These are phyloP conservation scores for Seriola rivoliana DNA, from an alignment of 2,113 vertebrate species.

Conservation along the genomic window DNA sequence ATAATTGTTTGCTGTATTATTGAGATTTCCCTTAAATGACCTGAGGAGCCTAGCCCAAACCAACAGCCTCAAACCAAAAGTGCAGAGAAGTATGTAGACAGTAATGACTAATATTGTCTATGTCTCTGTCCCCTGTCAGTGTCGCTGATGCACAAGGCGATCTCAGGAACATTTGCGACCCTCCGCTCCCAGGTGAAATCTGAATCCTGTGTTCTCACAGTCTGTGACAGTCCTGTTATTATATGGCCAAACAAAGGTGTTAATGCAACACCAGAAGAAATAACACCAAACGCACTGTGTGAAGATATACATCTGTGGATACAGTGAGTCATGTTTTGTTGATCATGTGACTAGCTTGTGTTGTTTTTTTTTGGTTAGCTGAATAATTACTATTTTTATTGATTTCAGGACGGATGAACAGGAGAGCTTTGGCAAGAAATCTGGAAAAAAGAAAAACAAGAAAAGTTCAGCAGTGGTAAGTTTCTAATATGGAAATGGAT, in stretches of 20 bases:
- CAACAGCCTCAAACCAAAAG: not conserved
- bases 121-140: slow-evolving; percentile 77
- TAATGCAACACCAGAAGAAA: slow-evolving; percentile 78
- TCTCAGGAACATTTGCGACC: slow-evolving; percentile 86
- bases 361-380: not conserved
- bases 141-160: slow-evolving; percentile 78
- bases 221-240: slow-evolving; percentile 88
- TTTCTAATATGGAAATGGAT: not conserved
- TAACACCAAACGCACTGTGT: slow-evolving; percentile 85
- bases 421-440: slow-evolving; percentile 74
- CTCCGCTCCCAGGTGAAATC: slow-evolving; percentile 89
- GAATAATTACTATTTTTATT: not conserved
- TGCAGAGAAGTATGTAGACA: not conserved
- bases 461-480: slow-evolving; percentile 61
- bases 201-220: slow-evolving; percentile 87
- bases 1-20: not conserved
- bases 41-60: not conserved
- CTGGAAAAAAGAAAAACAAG: slow-evolving; percentile 80
- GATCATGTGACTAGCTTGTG: not conserved
- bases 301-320: slow-evolving; percentile 86
- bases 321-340: slow-evolving; percentile 83
- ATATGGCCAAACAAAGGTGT: slow-evolving; percentile 91
- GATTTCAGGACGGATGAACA: slow-evolving; percentile 72
- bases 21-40: not conserved
- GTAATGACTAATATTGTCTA: not conserved